Base-by-base conservation (phyloP, 2,113 vertebrate genomes). In the Cygnus buccinator region DNA sequence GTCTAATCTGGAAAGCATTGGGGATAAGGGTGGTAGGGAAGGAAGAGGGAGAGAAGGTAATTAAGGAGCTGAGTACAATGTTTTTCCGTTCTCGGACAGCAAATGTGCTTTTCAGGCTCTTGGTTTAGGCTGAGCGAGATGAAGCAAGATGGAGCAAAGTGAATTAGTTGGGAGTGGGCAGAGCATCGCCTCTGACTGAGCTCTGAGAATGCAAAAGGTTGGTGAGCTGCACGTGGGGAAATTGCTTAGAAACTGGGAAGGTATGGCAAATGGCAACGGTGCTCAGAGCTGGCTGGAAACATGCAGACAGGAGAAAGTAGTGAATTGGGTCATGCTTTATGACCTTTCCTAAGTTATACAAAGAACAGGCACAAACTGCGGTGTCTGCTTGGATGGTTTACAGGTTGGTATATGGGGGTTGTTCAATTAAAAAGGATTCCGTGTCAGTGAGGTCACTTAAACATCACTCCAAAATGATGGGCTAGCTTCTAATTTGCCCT, bases 101-200 rank as follows among this genome's bases (percentile, higher is more conserved):
- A 92, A 85, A 86, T 7, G 0, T 17, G 3, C 41, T 44, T 73
- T 58, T 58, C 37, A 46, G 52, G 61, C 41, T 43, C 28, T 73
- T 50, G 11, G 59, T 90, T 91, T 74, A 71, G 59, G 41, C 9
- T 58, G 29, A 46, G 39, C 8, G 44, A 57, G 75, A 66, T 26
- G 76, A 85, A 79, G 46, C 44, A 44, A 70, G 55, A 62, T 61
- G 46, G 54, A 31, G 68, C 31, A 57, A 79, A n/a, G 16, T 13
- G 13, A 84, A 31, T 71, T 61, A 10, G 44, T 72, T 19, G 7
- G 48, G 46, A 88, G 37, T 0, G 2, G 62, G 68, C 54, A 16
- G 0, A 0, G 0, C 44, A 20, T 41, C 0, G 1, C 65, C 37
- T 71, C 54, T 6, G 72, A 8, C 35, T 0, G 0, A n/a, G 29